Base-by-base conservation (phyloP, 2,888 invertebrate genomes). In the Nemapogon koenigi region DNA sequence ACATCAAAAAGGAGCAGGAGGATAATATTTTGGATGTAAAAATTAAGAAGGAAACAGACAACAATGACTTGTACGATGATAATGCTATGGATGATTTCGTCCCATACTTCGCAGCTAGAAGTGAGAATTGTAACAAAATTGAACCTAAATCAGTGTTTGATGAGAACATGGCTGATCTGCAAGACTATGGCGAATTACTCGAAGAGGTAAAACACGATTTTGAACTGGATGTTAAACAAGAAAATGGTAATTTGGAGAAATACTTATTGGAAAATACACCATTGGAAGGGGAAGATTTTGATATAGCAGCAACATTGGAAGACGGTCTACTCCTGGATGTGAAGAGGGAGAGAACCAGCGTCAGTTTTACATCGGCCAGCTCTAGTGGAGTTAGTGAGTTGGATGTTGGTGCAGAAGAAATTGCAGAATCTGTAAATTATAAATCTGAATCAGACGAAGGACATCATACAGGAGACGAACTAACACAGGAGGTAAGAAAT, bases 101-200 rank as follows among this genome's bases (percentile, higher is more conserved):
- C 15, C 70, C 76, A 2, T 78, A 70, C 37, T 79, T 76, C 49
- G 50, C 57, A 4, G 54, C 57, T 4, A 72, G 70, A 46, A 44
- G 62, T 0, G 73, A 70, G 42, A 66, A 62, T 39, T 51, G 62
- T 45, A 66, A 64, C 43, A 57, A 49, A 48, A 80, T 52, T 22
- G 79, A 60, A 48, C 49, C 62, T 0, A 57, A 67, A 40, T 81
- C 83, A 0, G 79, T 84, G 1, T 71, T 73, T 49, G 78, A 81
- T 32, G 83, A 84, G 46, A 84, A 83, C 46, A 49, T 83, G 43
- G 82, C 83, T 0, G 84, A 84, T 55, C 52, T 84, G 8, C 68
- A 71, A 42, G 84, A 83, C 44, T 84, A 81, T 44, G 76, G 63
- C 2, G 76, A 80, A 28, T 44, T 67, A 10, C 61, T 65, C 3